Percentiles rank a stretch among this genome's conserved stretches.
Evolutionary conservation across 1,140 invertebrate species (phyloP).

Genomic region (Drosophila virilis): DNA sequence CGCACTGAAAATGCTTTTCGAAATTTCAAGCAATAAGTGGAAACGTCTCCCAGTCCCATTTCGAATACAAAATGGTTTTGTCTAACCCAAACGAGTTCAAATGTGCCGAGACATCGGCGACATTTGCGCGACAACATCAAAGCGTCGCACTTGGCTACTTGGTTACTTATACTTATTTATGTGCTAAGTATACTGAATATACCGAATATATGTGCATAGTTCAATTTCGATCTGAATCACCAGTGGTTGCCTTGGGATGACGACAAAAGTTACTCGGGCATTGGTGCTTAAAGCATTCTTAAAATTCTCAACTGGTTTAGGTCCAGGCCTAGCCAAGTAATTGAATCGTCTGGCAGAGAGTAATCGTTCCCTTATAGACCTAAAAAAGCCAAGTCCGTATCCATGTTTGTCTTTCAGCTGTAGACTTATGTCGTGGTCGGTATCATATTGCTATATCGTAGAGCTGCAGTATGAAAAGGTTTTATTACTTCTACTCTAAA

Average conservation of each 20-base stretch:
- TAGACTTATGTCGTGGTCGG: too few relatives aligned
- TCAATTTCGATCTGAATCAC: slow-evolving; percentile 25
- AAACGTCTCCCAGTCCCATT: slow-evolving; percentile 40
- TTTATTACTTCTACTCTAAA: not conserved
- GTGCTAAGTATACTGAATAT: too few relatives aligned
- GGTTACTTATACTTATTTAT: not conserved
- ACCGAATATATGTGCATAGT: not conserved
- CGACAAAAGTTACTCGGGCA: too few relatives aligned
- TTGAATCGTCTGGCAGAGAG: too few relatives aligned
- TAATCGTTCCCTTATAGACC: too few relatives aligned
- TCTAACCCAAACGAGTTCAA: slow-evolving; percentile 48
- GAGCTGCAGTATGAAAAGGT: not conserved
- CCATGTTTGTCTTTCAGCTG: too few relatives aligned
- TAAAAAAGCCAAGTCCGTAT: too few relatives aligned
- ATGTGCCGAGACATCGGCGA: slow-evolving; percentile 35
- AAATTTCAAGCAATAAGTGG: slow-evolving; percentile 8
- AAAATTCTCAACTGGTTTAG: not conserved
- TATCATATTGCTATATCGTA: too few relatives aligned
- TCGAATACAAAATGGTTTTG: slow-evolving; percentile 31
- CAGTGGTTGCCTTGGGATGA: not conserved
- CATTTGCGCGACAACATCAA: slow-evolving; percentile 40
- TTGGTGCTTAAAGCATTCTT: too few relatives aligned
- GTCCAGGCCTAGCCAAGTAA: not conserved
- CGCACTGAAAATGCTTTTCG: slow-evolving; percentile 44
- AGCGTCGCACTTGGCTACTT: not conserved